Conservation (phyloP, 2,113 vertebrate genomes). For the Leptodactylus fuscus region DNA sequence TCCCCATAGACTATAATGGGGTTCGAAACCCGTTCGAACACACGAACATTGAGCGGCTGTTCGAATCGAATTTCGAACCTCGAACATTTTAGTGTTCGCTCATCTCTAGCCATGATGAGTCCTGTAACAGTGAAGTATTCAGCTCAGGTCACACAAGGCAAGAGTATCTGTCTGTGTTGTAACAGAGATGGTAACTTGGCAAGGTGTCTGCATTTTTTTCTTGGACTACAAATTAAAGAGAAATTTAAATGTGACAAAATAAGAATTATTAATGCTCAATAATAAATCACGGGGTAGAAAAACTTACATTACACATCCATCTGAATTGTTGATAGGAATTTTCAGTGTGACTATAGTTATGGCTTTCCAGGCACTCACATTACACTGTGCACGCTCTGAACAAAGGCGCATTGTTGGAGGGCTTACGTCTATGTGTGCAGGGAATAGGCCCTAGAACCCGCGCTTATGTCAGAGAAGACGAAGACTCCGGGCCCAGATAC, state of each 20-base stretch:
- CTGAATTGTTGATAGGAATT: slow-evolving; percentile 54
- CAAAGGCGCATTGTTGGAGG: slow-evolving; percentile 57
- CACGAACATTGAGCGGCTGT: no score
- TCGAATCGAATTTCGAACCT: no score
- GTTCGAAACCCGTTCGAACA: no score
- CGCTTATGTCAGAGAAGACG: slow-evolving; percentile 51
- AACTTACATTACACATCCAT: slow-evolving; percentile 40
- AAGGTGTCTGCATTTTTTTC: not conserved
- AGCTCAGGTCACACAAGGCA: slow-evolving; percentile 24
- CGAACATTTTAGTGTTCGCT: no score
- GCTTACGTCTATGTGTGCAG: slow-evolving; percentile 48
- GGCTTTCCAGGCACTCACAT: slow-evolving; percentile 51
- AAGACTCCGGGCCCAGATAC: slow-evolving; percentile 36
- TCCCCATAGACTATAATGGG: no score
- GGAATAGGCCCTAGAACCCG: slow-evolving; percentile 43
- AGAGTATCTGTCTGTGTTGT: slow-evolving; percentile 24
- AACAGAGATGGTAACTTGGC: slow-evolving; percentile 33
- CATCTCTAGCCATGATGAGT: not conserved
- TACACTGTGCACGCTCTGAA: slow-evolving; percentile 54
- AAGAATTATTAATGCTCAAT: slow-evolving; percentile 41
- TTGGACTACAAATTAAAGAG: slow-evolving; percentile 20
- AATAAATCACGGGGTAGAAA: slow-evolving; percentile 25
- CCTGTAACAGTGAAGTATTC: not conserved
- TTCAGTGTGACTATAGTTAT: slow-evolving; percentile 47
- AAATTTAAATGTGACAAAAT: slow-evolving; percentile 44